Conservation (phyloP, 1,140 invertebrate genomes). For the Heliconius nattereri region DNA sequence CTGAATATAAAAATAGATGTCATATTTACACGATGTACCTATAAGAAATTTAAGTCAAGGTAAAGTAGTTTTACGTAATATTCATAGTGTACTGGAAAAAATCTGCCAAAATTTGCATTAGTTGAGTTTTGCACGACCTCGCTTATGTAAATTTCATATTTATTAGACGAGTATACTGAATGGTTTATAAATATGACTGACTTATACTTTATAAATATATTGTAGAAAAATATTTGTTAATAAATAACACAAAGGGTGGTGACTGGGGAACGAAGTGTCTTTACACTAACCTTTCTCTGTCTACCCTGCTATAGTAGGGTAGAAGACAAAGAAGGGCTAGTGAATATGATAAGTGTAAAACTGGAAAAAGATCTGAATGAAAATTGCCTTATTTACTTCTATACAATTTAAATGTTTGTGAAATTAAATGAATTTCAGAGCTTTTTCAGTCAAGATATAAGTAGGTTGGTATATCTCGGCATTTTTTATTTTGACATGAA, state of each 20-base stretch:
- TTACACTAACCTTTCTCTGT: too few species aligned
- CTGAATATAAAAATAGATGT: background rate
- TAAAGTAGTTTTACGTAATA: background rate
- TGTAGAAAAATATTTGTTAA: background rate
- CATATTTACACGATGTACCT: background rate
- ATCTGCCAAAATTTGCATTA: background rate
- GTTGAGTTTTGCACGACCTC: background rate
- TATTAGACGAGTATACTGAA: background rate
- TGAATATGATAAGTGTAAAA: too few species aligned
- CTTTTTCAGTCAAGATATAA: too few species aligned
- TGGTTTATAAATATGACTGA: background rate
- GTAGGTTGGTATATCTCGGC: background rate
- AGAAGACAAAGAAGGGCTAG: too few species aligned
- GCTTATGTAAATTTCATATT: slow-evolving; percentile 1
- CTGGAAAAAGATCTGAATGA: too few species aligned
- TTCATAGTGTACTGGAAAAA: slow-evolving; percentile 5
- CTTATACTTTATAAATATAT: background rate
- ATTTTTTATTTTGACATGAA: background rate
- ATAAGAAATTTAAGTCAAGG: slow-evolving; percentile 1
- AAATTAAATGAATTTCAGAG: too few species aligned
- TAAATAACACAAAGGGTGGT: too few species aligned
- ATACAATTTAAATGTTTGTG: too few species aligned
- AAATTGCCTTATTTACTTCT: too few species aligned
- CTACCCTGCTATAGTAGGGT: too few species aligned
- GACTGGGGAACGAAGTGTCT: too few species aligned